A percentile compares a stretch with the other conserved stretches of the same genome.
Evolutionary conservation across 2,797 vertebrate species (phyloP).

Genomic region (Halcyon smyrnensis): DNA sequence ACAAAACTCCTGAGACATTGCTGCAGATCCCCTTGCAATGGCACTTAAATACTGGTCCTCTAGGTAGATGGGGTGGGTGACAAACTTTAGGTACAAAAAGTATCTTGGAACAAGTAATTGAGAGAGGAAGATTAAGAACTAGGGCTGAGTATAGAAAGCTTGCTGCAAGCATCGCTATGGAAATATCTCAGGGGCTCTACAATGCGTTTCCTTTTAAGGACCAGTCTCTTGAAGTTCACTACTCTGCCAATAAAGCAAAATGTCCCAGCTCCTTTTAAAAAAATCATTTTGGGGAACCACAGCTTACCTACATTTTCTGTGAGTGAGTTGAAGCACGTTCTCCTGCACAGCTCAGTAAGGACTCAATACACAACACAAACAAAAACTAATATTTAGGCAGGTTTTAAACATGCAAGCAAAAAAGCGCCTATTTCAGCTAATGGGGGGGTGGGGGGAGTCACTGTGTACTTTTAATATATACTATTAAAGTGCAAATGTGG

Average conservation of each 20-base stretch:
- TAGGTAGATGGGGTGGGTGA: not conserved
- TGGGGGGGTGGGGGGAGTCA: not conserved
- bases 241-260: slow-evolving; percentile 6
- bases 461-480: not conserved
- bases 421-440: slow-evolving; percentile 14
- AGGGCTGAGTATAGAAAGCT: not conserved
- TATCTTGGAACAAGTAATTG: not conserved
- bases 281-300: not conserved
- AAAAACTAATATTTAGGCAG: not conserved
- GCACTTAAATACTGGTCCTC: not conserved
- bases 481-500: not conserved
- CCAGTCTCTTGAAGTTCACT: slow-evolving; percentile 27
- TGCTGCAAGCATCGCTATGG: not conserved
- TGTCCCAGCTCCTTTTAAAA: not conserved
- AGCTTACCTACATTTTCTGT: not conserved
- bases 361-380: slow-evolving; percentile 7
- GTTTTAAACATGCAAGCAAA: slow-evolving; percentile 6
- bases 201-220: slow-evolving; percentile 47
- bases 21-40: not conserved
- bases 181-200: slow-evolving; percentile 24
- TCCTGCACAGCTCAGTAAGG: not conserved
- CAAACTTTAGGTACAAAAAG: not conserved
- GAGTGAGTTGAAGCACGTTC: not conserved
- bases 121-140: not conserved
- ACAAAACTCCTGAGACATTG: not conserved